Base-by-base conservation (phyloP, 2,797 vertebrate species). In the Acrocephalus scirpaceus region DNA sequence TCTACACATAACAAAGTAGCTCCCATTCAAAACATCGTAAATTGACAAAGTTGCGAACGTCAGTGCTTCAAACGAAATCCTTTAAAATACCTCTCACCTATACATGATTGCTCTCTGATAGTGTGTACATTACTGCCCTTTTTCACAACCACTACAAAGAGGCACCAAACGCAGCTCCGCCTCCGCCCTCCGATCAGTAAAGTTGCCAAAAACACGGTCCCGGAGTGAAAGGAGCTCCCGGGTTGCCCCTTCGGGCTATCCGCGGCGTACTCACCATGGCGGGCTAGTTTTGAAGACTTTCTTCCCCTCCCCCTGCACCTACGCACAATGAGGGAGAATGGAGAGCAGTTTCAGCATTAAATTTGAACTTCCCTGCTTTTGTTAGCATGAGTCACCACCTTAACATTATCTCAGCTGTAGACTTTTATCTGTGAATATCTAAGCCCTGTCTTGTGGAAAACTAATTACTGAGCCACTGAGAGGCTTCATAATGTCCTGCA, bases 401-500 rank as follows among this genome's bases (percentile, higher is more conserved):
- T 96, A 96, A 92, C 95, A 96, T 97, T 97, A 98, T 97, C 97
- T 97, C 94, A 95, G 96, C 96, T 95, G 96, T 96, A 97, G 96
- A 98, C 97, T 97, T 98, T 98, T 98, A 98, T 98, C 98, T 97
- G 96, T 97, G 98, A 98, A 98, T 98, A 98, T 98, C 98, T 98
- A 98, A 98, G 97, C 97, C 97, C 98, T 97, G 97, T 98, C 98
- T 98, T 97, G 97, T 98, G 98, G 98, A 98, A 98, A 98, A 98
- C 98, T 98, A 98, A 98, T 98, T 98, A 98, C 98, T 96, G 97
- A 98, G 97, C 98, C 98, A 98, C 98, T 98, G 97, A 98, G 98
- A 98, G 95, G 98, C 98, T 98, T 98, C 98, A 98, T 98, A 98
- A 98, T 98, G 98, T 98, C 98, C 98, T 98, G 98, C 98, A 98